Conservation (phyloP, 1,140 invertebrate species). For the Ceratina australensis region DNA sequence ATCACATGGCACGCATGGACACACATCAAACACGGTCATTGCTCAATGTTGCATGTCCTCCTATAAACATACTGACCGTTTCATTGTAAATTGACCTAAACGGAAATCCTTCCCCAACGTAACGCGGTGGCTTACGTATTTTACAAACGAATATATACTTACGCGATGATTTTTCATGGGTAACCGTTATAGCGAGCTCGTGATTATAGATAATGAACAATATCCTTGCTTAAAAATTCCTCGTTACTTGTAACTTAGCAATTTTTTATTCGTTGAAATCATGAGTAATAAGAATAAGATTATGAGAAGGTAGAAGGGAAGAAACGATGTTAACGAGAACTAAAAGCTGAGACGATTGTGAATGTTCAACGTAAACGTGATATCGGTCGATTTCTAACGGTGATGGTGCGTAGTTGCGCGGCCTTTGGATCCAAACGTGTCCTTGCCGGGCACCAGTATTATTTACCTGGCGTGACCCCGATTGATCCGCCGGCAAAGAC, state of each 20-base stretch:
- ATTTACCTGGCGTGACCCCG: slow-evolving; percentile 46
- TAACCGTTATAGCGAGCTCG: not conserved
- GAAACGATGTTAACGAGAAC: too few relatives aligned
- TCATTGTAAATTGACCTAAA: not conserved
- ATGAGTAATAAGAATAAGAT: too few relatives aligned
- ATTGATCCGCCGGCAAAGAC: slow-evolving; percentile 29
- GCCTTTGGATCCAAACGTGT: not conserved
- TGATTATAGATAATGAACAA: not conserved
- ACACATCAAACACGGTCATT: slow-evolving; percentile 64
- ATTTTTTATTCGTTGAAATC: too few relatives aligned
- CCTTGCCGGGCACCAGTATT: not conserved
- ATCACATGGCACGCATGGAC: slow-evolving; percentile 59
- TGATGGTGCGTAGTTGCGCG: not conserved
- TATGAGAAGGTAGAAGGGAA: too few relatives aligned
- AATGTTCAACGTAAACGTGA: too few relatives aligned
- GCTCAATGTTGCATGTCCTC: slow-evolving; percentile 63
- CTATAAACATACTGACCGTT: slow-evolving; percentile 25
- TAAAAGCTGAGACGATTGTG: too few relatives aligned
- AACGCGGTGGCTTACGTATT: too few relatives aligned
- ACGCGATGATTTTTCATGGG: not conserved
- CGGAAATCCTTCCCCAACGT: not conserved
- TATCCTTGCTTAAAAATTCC: not conserved
- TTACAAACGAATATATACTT: not conserved
- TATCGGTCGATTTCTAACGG: not conserved
- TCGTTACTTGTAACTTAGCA: not conserved